Percentiles rank a stretch among this genome's conserved stretches.
Conservation (phyloP, 2,888 invertebrate species). For the Liposcelis brunnea region DNA sequence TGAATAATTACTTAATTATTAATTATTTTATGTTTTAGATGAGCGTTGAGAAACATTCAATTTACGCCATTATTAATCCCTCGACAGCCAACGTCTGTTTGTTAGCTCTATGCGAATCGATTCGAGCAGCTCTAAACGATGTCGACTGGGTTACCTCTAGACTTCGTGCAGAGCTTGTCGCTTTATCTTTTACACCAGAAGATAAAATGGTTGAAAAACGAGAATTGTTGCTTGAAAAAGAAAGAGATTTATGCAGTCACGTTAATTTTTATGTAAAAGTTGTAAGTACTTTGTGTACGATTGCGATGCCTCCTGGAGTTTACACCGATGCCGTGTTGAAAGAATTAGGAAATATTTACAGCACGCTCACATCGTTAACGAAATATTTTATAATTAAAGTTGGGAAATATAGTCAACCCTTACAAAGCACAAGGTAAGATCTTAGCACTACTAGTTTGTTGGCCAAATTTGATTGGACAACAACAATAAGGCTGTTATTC, state of each 20-base stretch:
- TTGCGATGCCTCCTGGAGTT: constrained; percentile 32
- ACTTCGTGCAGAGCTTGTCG: constrained; percentile 25
- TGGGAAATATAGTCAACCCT: constrained; percentile 28
- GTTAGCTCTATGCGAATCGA: constrained; percentile 2
- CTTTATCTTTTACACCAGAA: constrained; percentile 22
- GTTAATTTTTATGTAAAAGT: constrained; percentile 35
- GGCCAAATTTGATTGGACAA: not conserved
- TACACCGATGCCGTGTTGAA: constrained; percentile 37
- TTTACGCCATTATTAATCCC: not conserved
- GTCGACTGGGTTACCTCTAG: constrained; percentile 25
- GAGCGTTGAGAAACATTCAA: constrained; percentile 14
- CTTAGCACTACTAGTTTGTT: not conserved
- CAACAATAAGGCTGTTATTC: too few relatives aligned
- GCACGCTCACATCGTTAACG: constrained; percentile 34
- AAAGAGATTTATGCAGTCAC: constrained; percentile 39
- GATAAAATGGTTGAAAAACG: constrained; percentile 21
- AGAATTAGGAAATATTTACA: constrained; percentile 35
- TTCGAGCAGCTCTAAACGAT: constrained; percentile 24
- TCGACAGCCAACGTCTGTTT: not conserved
- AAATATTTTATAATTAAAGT: constrained; percentile 39
- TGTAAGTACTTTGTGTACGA: constrained; percentile 32
- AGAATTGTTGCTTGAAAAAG: constrained; percentile 32
- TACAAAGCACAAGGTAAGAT: constrained; percentile 34
- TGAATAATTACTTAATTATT: not conserved
- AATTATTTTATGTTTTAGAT: too few relatives aligned